Percentiles rank a stretch among this genome's conserved stretches.
Evolutionary conservation across 1,140 invertebrate species (phyloP).

Genomic region (Thaumatotibia leucotreta): DNA sequence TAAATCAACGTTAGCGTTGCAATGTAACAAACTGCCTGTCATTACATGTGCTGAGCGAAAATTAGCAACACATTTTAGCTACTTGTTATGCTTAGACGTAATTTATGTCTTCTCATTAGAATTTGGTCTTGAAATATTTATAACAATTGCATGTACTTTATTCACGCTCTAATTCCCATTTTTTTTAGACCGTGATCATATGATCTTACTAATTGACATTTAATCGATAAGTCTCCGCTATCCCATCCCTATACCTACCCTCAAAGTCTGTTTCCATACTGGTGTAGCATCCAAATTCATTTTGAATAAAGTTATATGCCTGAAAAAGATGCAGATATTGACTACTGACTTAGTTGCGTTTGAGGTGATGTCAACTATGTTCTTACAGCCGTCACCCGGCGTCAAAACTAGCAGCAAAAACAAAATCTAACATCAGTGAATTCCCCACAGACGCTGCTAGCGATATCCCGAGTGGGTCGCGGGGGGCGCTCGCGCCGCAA

Average conservation of each 20-base stretch:
- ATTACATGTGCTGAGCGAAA: neutral
- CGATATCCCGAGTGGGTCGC: constrained; percentile 82
- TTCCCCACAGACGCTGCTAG: constrained; percentile 81
- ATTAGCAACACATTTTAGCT: neutral
- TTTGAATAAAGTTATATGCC: too few species aligned
- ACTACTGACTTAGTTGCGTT: too few species aligned
- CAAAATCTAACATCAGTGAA: neutral
- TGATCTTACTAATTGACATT: too few species aligned
- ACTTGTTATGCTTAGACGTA: neutral
- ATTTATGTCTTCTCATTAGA: neutral
- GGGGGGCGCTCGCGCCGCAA: constrained; percentile 85
- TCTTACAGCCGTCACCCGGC: too few species aligned
- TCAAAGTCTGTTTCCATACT: too few species aligned
- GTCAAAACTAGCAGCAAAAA: too few species aligned
- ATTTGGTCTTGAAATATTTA: neutral
- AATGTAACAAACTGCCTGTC: neutral
- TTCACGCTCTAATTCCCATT: neutral
- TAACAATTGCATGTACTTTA: neutral
- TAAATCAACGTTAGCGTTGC: neutral
- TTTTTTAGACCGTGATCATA: too few species aligned
- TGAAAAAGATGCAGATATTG: too few species aligned
- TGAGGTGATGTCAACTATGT: too few species aligned
- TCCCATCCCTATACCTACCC: too few species aligned
- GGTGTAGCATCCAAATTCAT: too few species aligned
- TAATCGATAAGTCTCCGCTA: too few species aligned